These are phyloP conservation scores for Hyposoter dolosus DNA, from an alignment of 2,888 invertebrate species.

Conservation along the genomic window DNA sequence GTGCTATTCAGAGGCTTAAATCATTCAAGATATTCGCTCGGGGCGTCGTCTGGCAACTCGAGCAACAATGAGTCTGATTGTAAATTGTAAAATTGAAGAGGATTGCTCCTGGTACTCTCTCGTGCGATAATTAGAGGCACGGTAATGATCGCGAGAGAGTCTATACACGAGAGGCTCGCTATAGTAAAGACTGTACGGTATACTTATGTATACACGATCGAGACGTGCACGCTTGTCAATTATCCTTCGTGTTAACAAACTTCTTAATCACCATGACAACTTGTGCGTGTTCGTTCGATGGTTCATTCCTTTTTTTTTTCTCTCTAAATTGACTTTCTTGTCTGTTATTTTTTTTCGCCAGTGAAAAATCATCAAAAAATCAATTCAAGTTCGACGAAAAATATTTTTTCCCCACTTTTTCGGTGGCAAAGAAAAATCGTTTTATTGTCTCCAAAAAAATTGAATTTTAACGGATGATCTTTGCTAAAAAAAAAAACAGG, in stretches of 20 bases:
- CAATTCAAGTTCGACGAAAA: constrained; percentile 9
- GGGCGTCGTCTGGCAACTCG: constrained; percentile 37
- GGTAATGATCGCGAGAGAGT: constrained; percentile 55
- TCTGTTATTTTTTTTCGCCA: constrained; percentile 2
- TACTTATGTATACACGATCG: background rate
- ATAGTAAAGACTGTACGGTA: constrained; percentile 14
- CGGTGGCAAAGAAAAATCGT: too few relatives aligned
- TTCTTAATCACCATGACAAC: constrained; percentile 57
- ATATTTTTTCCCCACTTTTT: too few relatives aligned
- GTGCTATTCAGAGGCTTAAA: constrained; percentile 28
- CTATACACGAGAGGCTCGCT: constrained; percentile 2
- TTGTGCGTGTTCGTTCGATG: constrained; percentile 24
- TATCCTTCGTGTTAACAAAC: constrained; percentile 61
- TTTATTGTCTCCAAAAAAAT: background rate
- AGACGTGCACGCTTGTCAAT: constrained; percentile 42
- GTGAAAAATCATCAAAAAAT: constrained; percentile 36
- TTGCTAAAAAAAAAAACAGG: too few relatives aligned
- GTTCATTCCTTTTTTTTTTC: background rate
- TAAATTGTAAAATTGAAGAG: constrained; percentile 72
- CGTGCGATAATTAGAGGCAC: constrained; percentile 59
- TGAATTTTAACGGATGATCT: too few relatives aligned
- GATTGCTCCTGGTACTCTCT: constrained; percentile 33
- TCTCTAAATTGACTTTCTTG: constrained; percentile 14
- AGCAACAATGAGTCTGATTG: constrained; percentile 73
- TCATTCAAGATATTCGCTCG: constrained; percentile 48